These are phyloP conservation scores for Acrobasis consociella DNA, from an alignment of 2,888 invertebrate genomes.

Conservation along the genomic window DNA sequence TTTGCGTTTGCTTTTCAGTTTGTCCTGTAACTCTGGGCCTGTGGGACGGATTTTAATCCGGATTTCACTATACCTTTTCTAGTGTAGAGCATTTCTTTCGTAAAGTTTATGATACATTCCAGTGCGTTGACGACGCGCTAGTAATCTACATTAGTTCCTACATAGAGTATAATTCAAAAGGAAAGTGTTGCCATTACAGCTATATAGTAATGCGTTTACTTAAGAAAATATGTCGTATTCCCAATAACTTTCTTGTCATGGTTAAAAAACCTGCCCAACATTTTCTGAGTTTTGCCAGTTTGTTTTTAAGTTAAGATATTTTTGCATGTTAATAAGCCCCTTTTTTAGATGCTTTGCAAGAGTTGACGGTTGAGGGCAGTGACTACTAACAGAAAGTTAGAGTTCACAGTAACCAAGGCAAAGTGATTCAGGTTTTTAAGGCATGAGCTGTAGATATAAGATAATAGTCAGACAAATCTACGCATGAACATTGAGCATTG, in stretches of 20 bases:
- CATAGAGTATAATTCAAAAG: too few species aligned
- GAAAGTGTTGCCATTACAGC: too few species aligned
- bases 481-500: conserved; percentile 36
- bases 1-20: too few species aligned
- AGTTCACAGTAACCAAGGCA: conserved; percentile 7
- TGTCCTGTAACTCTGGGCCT: too few species aligned
- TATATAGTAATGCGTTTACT: too few species aligned
- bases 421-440: conserved; percentile 21
- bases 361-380: conserved; percentile 17
- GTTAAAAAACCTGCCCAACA: neutral
- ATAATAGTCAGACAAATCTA: conserved; percentile 43
- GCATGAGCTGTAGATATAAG: conserved; percentile 47
- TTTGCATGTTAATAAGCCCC: conserved; percentile 6
- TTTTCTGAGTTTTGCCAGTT: neutral
- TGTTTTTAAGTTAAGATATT: neutral
- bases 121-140: too few species aligned
- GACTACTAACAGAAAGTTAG: conserved; percentile 18
- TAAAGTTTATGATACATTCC: too few species aligned
- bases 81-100: too few species aligned
- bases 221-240: too few species aligned
- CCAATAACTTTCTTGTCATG: neutral
- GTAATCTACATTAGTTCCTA: too few species aligned
- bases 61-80: too few species aligned
- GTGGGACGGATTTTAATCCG: too few species aligned
- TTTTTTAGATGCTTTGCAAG: conserved; percentile 15